These are phyloP conservation scores for Amphipyra tragopoginis DNA, from an alignment of 2,888 invertebrate species.

Conservation along the genomic window DNA sequence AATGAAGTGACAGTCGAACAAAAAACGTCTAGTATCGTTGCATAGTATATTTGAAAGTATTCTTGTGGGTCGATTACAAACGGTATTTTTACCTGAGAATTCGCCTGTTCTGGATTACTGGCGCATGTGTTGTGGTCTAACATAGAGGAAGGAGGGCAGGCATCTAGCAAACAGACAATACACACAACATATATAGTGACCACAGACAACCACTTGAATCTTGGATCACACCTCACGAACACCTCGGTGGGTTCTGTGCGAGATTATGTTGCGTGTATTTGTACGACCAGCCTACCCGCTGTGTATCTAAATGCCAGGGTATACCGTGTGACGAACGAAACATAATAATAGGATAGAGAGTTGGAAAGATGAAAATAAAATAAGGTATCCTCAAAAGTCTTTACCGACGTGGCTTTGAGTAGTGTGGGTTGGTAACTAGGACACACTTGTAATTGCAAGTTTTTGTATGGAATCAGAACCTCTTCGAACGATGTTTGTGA, in stretches of 20 bases:
- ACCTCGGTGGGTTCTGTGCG: slow-evolving; percentile 79
- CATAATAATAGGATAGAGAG: slow-evolving; percentile 86
- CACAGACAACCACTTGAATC: slow-evolving; percentile 89
- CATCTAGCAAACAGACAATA: slow-evolving; percentile 98
- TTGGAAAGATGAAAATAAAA: slow-evolving; percentile 85
- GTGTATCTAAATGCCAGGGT: slow-evolving; percentile 57
- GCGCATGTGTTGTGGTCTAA: slow-evolving; percentile 96
- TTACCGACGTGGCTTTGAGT: slow-evolving; percentile 51
- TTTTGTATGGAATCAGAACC: slow-evolving; percentile 55
- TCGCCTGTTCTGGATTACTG: slow-evolving; percentile 93
- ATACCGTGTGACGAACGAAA: slow-evolving; percentile 68
- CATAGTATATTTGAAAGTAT: slow-evolving; percentile 88
- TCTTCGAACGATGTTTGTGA: slow-evolving; percentile 84
- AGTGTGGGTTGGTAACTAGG: slow-evolving; percentile 60
- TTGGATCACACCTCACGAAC: slow-evolving; percentile 89
- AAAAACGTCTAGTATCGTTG: slow-evolving; percentile 87
- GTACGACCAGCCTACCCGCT: slow-evolving; percentile 83
- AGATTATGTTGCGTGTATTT: slow-evolving; percentile 89
- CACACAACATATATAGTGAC: slow-evolving; percentile 92
- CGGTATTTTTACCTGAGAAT: slow-evolving; percentile 91
- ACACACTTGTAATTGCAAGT: slow-evolving; percentile 48
- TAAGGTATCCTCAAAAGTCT: slow-evolving; percentile 65
- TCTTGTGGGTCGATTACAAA: slow-evolving; percentile 88
- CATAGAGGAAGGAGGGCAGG: slow-evolving; percentile 96
- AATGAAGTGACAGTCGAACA: slow-evolving; percentile 87